Conservation (phyloP, 2,113 vertebrate species). For the Lepisosteus oculatus region DNA sequence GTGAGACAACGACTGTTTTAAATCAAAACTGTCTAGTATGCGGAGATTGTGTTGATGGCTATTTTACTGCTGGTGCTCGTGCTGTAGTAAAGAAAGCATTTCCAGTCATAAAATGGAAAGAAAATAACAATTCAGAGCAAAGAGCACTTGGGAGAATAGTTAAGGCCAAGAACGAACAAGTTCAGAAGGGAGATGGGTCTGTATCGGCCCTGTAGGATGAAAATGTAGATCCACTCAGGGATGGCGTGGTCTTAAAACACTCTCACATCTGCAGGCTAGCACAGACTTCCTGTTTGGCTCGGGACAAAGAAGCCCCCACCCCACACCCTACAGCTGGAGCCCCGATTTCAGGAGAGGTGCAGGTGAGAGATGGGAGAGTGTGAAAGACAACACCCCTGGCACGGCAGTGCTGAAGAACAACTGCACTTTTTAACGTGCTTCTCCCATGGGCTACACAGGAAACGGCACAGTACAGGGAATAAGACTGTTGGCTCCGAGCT, state of each 20-base stretch:
- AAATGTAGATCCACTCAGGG: constrained; percentile 30
- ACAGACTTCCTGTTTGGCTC: constrained; percentile 11
- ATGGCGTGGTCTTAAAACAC: constrained; percentile 15
- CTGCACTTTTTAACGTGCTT: too few relatives aligned
- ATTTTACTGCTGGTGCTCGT: constrained; percentile 6
- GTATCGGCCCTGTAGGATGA: constrained; percentile 14
- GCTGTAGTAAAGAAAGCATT: constrained; percentile 11
- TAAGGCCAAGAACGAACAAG: constrained; percentile 6
- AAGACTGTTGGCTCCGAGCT: too few relatives aligned
- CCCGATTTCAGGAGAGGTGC: too few relatives aligned
- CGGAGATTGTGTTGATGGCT: constrained; percentile 1
- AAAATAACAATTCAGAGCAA: constrained; percentile 16
- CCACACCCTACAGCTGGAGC: constrained; percentile 11
- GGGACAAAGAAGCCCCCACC: background rate
- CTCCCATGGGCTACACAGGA: too few relatives aligned
- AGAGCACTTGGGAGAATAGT: background rate
- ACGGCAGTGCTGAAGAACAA: too few relatives aligned
- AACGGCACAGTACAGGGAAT: too few relatives aligned
- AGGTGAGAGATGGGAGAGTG: background rate
- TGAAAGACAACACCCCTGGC: too few relatives aligned
- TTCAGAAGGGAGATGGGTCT: background rate
- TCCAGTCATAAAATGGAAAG: constrained; percentile 19
- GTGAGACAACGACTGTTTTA: background rate
- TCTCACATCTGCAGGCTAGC: constrained; percentile 36
- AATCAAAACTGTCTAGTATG: background rate